Base-by-base conservation (phyloP, 1,140 invertebrate genomes). In the Hylaeus volcanicus region DNA sequence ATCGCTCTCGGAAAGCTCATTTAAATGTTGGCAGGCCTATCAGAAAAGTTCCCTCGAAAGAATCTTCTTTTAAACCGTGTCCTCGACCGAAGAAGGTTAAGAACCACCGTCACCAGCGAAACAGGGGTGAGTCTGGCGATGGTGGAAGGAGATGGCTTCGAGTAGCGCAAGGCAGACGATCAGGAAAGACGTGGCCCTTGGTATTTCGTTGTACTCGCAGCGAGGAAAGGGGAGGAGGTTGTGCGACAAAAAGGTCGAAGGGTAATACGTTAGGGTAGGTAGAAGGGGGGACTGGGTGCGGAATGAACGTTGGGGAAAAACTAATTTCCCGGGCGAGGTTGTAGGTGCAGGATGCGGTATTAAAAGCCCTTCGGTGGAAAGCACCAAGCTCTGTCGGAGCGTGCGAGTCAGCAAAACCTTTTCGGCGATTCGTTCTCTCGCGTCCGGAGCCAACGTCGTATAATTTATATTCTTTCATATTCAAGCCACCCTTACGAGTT, bases 391-490 rank as follows among this genome's bases (percentile, higher is more conserved):
- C 37, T 14, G 45, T 12, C 65, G 53, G 12, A 14, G 37, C 70
- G 66, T 12, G 43, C 60, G 86, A 91, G 90, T 91, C 90, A 91
- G 90, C 90, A 88, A 90, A 91, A 91, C 86, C 89, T 86, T 91
- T 90, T 88, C 82, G 84, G 82, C 81, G 86, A 91, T 91, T 90
- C 90, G 87, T 89, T 88, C 74, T 77, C 63, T 64, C 80, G 65
- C 70, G 69, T 58, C n/a, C 73, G 53, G 63, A 61, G 80, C 63
- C 73, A 65, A 43, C 60, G 5, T 61, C 79, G 74, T 70, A 73
- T 90, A 92, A 92, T 92, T 92, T 92, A 92, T 91, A 86, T 87
- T 89, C 90, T 91, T 90, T 92, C 91, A 91, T 92, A 92, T 92
- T 89, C 89, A 79, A 86, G 77, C 84, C 82, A 65, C 61, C 76